A percentile compares a stretch with the other conserved stretches of the same genome.
Conservation (phyloP, 2,888 invertebrate species). For the Microplitis deprimator region DNA sequence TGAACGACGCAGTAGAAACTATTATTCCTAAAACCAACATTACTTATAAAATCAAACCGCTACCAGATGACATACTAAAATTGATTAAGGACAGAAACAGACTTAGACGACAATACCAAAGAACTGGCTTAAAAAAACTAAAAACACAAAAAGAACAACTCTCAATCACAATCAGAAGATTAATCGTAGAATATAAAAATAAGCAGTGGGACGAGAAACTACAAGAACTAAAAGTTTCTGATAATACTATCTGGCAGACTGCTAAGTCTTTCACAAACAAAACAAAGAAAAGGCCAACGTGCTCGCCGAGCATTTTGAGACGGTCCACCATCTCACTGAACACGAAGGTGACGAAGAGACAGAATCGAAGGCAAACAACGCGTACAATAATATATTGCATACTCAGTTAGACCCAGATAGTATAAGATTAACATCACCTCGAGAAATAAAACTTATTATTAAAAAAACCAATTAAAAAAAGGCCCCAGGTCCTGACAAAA, state of each 20-base stretch:
- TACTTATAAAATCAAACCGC: not conserved
- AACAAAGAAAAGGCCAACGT: slow-evolving; percentile 40
- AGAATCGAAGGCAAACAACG: slow-evolving; percentile 17
- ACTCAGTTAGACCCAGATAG: not conserved
- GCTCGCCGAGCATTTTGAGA: slow-evolving; percentile 44
- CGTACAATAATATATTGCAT: slow-evolving; percentile 15
- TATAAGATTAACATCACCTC: slow-evolving; percentile 14
- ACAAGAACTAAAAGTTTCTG: slow-evolving; percentile 32
- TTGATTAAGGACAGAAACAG: slow-evolving; percentile 39
- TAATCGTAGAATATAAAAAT: slow-evolving; percentile 38
- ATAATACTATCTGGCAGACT: slow-evolving; percentile 45
- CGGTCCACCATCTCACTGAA: slow-evolving; percentile 43
- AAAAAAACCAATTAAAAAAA: slow-evolving; percentile 14
- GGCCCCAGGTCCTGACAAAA: slow-evolving; percentile 28
- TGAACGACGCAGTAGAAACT: slow-evolving; percentile 24
- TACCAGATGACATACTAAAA: slow-evolving; percentile 18
- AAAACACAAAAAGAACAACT: slow-evolving; percentile 29
- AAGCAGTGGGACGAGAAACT: slow-evolving; percentile 39
- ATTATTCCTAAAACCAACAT: slow-evolving; percentile 5
- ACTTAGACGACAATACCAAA: slow-evolving; percentile 34
- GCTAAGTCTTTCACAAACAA: slow-evolving; percentile 42
- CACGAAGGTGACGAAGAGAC: slow-evolving; percentile 33
- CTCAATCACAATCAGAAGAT: slow-evolving; percentile 22
- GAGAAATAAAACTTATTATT: slow-evolving; percentile 17
- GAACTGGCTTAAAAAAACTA: not conserved